phyloP scores from a whole-genome alignment of 2,888 invertebrate genomes.

The Cataglyphis albicans region DNA sequence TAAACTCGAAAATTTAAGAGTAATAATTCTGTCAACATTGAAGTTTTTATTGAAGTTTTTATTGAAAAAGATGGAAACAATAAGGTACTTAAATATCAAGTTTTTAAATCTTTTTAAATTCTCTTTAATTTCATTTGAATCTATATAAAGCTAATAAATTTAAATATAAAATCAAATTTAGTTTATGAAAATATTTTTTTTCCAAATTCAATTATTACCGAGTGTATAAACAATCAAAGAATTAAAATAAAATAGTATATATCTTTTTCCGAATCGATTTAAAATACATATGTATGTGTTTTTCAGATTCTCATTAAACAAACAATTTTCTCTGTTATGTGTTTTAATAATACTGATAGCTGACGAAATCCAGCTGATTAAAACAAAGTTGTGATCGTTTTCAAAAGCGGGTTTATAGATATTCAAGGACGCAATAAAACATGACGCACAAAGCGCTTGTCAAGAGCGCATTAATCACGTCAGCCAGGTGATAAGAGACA shows the following conservation, averaged over 20 bases:
- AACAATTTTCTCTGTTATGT: neutral
- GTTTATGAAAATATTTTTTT: neutral
- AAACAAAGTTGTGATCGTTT: neutral
- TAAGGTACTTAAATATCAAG: neutral
- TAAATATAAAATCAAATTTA: neutral
- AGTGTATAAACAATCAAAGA: neutral
- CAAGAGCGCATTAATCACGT: neutral
- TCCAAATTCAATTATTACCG: neutral
- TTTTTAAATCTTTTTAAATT: neutral
- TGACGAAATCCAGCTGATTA: neutral
- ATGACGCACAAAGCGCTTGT: neutral
- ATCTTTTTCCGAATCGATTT: neutral
- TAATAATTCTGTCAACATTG: conserved; percentile 1
- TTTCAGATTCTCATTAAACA: neutral
- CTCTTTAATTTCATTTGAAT: neutral
- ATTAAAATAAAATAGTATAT: neutral
- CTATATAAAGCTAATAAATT: neutral
- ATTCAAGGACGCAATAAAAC: neutral
- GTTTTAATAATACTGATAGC: neutral
- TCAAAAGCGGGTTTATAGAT: neutral
- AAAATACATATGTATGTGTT: no score
- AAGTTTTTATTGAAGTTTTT: neutral
- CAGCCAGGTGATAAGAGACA: neutral
- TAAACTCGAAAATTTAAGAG: neutral
- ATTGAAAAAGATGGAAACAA: neutral